phyloP scores from a whole-genome alignment of 2,888 invertebrate species.

The Eupsilia transversa region DNA sequence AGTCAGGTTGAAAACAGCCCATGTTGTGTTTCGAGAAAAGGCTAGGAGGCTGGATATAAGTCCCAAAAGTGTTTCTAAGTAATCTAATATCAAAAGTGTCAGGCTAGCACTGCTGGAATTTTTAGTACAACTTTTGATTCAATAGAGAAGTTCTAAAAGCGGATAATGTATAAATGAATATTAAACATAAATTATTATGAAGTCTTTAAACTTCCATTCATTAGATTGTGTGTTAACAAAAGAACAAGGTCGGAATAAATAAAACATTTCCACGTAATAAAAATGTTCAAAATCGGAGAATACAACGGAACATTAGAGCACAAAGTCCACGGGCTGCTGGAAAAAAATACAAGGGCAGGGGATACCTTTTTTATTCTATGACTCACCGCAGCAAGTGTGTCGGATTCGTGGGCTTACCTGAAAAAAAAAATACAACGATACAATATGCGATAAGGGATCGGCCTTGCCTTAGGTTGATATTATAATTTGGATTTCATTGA shows the following conservation, averaged over 20 bases:
- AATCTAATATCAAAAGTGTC: not conserved
- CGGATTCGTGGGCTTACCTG: conserved; percentile 62
- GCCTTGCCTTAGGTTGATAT: conserved; percentile 41
- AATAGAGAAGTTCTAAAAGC: conserved; percentile 1
- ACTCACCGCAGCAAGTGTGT: conserved; percentile 55
- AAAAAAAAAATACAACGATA: conserved; percentile 58
- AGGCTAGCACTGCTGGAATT: not conserved
- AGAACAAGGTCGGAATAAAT: conserved; percentile 54
- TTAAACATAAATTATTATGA: conserved; percentile 14
- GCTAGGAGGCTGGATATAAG: not conserved
- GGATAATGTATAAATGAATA: conserved; percentile 10
- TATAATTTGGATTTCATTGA: conserved; percentile 55
- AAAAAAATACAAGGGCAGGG: conserved; percentile 43
- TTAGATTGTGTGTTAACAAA: conserved; percentile 40
- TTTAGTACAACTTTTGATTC: not conserved
- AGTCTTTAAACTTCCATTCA: conserved; percentile 36
- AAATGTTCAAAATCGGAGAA: conserved; percentile 17
- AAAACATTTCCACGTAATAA: conserved; percentile 29
- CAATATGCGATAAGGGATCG: conserved; percentile 48
- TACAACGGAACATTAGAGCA: conserved; percentile 18
- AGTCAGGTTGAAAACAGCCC: not conserved
- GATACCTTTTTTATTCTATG: conserved; percentile 52
- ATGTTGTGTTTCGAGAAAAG: not conserved
- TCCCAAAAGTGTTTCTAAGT: not conserved
- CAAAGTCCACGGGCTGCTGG: conserved; percentile 26